Base-by-base conservation (phyloP, 2,113 vertebrate genomes). In the Boulengeromyrus knoepffleri region DNA sequence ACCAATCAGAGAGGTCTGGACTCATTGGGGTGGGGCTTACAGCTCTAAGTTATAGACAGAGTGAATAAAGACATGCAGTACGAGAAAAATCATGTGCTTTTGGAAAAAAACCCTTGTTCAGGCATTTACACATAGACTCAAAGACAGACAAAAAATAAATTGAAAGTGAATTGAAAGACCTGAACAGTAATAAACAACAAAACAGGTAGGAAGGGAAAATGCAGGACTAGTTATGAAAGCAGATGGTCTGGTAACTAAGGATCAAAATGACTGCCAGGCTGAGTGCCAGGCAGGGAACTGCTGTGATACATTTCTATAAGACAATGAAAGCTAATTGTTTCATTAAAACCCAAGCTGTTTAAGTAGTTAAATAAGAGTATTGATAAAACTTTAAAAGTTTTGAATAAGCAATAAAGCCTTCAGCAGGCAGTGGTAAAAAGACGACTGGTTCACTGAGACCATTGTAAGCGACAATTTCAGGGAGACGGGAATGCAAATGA, bases 311-410 rank as follows among this genome's bases (percentile, higher is more conserved):
- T 46, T 46, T 84, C 19, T 24, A 24, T 46, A 84, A 84, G 80
- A 84, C 80, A 46, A 45, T 46, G 80, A 84, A 46, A 17, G 31
- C 19, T 84, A 84, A 84, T 42, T 84, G 80, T 84, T 42, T 84
- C 80, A 84, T 84, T 46, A 84, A 84, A 84, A 84, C 1, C 6
- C 80, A 84, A 84, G 80, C 80, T 84, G 80, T 84, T 47, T 84
- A 47, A 84, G 7, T 10, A 84, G 80, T 7, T 19, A 84, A 47
- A 84, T 45, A 47, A n/a, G 2, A 24, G 42, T 45, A 47, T 19
- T 84, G 36, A 24, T 84, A 84, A 46, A 47, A 46, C 70, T 47
- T 42, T 9, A 21, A 46, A 84, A 46, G 36, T 46, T 27, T 45
- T 39, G 77, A 7, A 15, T 83, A 83, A 83, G 77, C 77, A 45